Evolutionary conservation across 2,797 vertebrate genomes (phyloP).

Genomic region (Dendrocincla fuliginosa): DNA sequence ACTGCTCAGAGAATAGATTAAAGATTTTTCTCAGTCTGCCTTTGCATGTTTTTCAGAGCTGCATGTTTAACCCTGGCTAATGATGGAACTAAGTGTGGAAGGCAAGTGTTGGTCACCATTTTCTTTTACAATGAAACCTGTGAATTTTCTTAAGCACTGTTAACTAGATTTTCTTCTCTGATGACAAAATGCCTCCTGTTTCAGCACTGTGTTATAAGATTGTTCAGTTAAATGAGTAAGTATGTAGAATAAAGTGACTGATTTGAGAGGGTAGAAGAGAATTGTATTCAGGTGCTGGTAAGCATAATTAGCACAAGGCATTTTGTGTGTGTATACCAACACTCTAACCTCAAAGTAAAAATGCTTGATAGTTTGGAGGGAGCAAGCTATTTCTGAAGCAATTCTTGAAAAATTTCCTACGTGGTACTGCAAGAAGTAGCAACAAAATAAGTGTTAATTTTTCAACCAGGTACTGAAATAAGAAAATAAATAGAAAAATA

Average conservation of each 20-base stretch:
- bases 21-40: not conserved
- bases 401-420: not conserved
- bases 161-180: not conserved
- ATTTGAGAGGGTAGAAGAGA: not conserved
- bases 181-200: fast-evolving
- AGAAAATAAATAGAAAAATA: not conserved
- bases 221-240: not conserved
- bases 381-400: not conserved
- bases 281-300: not conserved
- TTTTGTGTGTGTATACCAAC: not conserved
- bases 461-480: not conserved
- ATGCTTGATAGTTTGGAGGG: not conserved
- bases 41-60: not conserved
- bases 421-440: not conserved
- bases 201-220: not conserved
- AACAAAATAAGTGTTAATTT: not conserved
- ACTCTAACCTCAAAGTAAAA: not conserved
- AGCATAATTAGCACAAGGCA: not conserved
- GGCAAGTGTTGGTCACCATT: not conserved
- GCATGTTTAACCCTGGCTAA: not conserved
- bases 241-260: not conserved
- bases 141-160: not conserved
- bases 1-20: not conserved
- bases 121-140: not conserved
- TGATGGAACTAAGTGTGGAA: not conserved